phyloP scores from a whole-genome alignment of 2,797 vertebrate genomes.

The Anguilla pacifica region DNA sequence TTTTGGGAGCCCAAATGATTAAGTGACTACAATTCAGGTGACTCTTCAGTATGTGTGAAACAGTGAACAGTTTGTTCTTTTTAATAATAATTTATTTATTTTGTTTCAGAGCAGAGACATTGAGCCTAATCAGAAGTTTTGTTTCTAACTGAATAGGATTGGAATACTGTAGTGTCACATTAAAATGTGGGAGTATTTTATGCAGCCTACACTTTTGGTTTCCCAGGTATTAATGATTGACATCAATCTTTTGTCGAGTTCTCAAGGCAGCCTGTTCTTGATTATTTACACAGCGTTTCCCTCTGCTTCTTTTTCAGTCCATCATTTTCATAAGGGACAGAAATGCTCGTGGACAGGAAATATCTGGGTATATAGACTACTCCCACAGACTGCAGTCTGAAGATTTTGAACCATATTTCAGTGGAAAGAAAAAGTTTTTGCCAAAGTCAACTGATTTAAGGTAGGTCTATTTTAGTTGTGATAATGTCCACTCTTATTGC shows the following conservation, averaged over 20 bases:
- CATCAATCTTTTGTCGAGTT: constrained; percentile 39
- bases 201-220: constrained; percentile 51
- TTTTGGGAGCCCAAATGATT: constrained; percentile 14
- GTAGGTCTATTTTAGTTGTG: constrained; percentile 66
- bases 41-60: neutral
- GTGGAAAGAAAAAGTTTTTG: constrained; percentile 78
- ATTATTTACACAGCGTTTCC: constrained; percentile 68
- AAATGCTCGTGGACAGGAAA: constrained; percentile 79
- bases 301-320: constrained; percentile 73
- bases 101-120: constrained; percentile 36
- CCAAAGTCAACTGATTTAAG: constrained; percentile 82
- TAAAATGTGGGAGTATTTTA: constrained; percentile 53
- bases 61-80: neutral
- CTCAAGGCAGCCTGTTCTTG: constrained; percentile 45
- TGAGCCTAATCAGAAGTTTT: constrained; percentile 52
- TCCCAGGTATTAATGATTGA: constrained; percentile 51
- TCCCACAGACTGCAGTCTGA: constrained; percentile 81
- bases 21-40: neutral
- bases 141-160: constrained; percentile 49
- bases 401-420: constrained; percentile 85
- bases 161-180: constrained; percentile 43
- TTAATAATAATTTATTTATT: neutral
- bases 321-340: constrained; percentile 88
- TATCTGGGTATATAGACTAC: constrained; percentile 89
- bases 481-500: neutral